These are phyloP conservation scores for Threskiornis aethiopicus DNA, from an alignment of 2,797 vertebrate genomes.

Conservation along the genomic window DNA sequence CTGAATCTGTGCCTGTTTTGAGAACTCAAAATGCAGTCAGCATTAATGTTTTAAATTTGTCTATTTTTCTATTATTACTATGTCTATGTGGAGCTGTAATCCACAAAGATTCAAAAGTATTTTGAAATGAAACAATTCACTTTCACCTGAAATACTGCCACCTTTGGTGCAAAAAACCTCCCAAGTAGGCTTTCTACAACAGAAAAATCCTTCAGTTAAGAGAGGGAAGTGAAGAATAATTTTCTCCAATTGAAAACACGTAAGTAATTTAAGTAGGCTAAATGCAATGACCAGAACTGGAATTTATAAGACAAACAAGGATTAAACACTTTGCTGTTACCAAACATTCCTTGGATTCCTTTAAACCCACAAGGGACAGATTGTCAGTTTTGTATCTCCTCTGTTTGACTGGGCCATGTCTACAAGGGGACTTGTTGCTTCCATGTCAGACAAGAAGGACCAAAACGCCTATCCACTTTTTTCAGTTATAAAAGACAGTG, in stretches of 20 bases:
- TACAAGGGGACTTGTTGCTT: not conserved
- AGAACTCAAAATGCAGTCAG: not conserved
- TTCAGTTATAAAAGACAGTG: not conserved
- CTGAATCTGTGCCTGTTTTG: not conserved
- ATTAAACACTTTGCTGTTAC: constrained; percentile 12
- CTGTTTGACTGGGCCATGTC: not conserved
- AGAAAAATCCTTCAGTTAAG: not conserved
- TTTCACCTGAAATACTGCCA: not conserved
- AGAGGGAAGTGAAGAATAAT: not conserved
- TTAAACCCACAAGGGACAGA: constrained; percentile 2
- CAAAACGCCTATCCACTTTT: not conserved
- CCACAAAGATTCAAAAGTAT: not conserved
- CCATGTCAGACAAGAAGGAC: not conserved
- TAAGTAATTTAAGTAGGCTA: not conserved
- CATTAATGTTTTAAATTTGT: not conserved
- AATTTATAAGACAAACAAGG: constrained; percentile 37
- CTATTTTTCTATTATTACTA: not conserved
- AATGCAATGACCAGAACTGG: constrained; percentile 20
- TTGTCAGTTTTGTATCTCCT: not conserved
- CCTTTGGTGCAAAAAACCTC: not conserved
- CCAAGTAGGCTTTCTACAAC: not conserved
- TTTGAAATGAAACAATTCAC: not conserved
- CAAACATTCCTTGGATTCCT: constrained; percentile 22
- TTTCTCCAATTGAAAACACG: constrained; percentile 11
- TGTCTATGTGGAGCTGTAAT: not conserved